Conservation (phyloP, 2,888 invertebrate species). For the Thymelicus sylvestris region DNA sequence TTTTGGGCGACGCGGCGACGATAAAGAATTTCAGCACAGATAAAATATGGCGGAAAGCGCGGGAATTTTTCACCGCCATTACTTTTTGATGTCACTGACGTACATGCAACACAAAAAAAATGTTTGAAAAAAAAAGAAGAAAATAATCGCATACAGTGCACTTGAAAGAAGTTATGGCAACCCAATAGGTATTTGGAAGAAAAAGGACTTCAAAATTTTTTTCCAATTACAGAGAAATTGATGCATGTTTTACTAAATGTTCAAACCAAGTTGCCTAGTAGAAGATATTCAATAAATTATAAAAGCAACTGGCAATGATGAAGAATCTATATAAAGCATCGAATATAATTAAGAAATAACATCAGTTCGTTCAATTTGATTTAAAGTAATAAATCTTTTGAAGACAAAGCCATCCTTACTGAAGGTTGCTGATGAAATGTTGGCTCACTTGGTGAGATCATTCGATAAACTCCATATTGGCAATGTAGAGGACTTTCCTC, state of each 20-base stretch:
- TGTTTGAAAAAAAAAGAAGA: neutral
- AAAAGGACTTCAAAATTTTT: too few relatives aligned
- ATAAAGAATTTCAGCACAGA: constrained; percentile 22
- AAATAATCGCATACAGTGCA: neutral
- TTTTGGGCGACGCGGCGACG: constrained; percentile 55
- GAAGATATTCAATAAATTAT: too few relatives aligned
- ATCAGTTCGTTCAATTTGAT: neutral
- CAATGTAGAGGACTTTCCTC: constrained; percentile 24
- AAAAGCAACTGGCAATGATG: too few relatives aligned
- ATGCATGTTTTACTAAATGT: too few relatives aligned
- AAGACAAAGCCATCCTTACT: constrained; percentile 26
- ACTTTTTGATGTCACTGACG: neutral
- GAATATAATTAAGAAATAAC: neutral
- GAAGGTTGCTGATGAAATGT: constrained; percentile 36
- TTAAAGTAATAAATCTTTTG: constrained; percentile 17
- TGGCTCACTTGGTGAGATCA: constrained; percentile 19
- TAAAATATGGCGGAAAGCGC: constrained; percentile 38
- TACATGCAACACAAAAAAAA: neutral
- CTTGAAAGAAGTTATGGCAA: neutral
- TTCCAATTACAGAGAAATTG: too few relatives aligned
- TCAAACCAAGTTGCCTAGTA: too few relatives aligned
- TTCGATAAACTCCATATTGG: constrained; percentile 45
- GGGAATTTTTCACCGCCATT: constrained; percentile 23
- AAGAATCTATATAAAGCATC: too few relatives aligned
- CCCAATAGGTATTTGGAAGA: too few relatives aligned